Conservation (phyloP, 2,797 vertebrate genomes). For the Silurus lanzhouensis region DNA sequence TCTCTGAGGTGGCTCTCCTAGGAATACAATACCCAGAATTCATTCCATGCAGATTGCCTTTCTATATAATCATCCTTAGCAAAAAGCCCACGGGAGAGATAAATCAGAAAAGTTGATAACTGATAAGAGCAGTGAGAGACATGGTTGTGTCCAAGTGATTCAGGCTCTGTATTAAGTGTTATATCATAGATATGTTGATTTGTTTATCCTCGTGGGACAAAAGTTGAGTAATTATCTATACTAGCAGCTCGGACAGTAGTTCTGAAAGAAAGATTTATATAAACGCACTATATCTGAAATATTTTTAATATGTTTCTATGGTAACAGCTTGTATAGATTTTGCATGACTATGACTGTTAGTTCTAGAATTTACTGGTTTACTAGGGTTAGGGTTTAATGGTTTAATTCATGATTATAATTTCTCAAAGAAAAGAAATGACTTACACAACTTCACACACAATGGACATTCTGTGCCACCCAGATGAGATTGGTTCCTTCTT, state of each 20-base stretch:
- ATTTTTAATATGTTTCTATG: neutral
- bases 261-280: neutral
- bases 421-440: too few relatives aligned
- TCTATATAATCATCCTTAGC: conserved; percentile 3
- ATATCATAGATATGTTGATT: neutral
- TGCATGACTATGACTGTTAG: too few relatives aligned
- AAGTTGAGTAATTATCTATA: neutral
- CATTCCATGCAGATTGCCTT: conserved; percentile 14
- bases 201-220: neutral
- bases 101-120: conserved; percentile 39
- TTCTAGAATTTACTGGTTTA: too few relatives aligned
- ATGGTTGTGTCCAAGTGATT: neutral
- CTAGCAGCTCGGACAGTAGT: neutral
- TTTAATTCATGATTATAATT: too few relatives aligned
- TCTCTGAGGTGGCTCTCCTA: neutral
- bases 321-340: neutral
- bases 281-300: neutral
- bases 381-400: too few relatives aligned
- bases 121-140: conserved; percentile 20
- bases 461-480: too few relatives aligned
- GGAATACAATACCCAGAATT: conserved; percentile 43
- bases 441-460: too few relatives aligned
- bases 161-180: neutral
- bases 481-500: too few relatives aligned
- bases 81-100: conserved; percentile 17